Evolutionary conservation across 2,113 vertebrate species (phyloP).

Genomic region (Odontesthes bonariensis): DNA sequence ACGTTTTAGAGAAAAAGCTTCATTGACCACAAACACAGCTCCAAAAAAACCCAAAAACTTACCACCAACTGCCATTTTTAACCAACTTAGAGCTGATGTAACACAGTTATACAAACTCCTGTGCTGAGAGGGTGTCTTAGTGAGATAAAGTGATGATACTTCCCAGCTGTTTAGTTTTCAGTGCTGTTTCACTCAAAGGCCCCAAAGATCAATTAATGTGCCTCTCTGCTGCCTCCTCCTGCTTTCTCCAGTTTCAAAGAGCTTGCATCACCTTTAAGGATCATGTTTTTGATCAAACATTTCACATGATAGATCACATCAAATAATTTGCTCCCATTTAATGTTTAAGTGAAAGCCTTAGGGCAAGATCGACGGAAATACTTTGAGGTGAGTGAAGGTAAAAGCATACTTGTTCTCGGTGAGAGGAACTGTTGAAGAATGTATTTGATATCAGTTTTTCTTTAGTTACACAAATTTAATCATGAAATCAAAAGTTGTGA

Average conservation of each 20-base stretch:
- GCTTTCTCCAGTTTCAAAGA: constrained; percentile 16
- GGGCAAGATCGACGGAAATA: constrained; percentile 8
- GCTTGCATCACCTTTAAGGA: neutral
- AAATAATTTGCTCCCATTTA: constrained; percentile 32
- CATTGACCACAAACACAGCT: neutral
- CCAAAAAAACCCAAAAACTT: neutral
- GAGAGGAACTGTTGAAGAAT: neutral
- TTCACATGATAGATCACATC: constrained; percentile 27
- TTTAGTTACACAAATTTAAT: neutral
- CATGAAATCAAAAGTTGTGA: neutral
- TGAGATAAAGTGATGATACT: neutral
- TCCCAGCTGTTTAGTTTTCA: neutral
- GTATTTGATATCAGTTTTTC: neutral
- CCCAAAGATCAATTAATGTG: constrained; percentile 5
- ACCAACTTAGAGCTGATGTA: no score
- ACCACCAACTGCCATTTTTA: neutral
- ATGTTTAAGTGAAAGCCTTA: constrained; percentile 36
- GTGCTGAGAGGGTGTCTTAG: no score
- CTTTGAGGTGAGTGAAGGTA: neutral
- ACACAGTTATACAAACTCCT: no score
- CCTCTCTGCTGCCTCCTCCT: neutral
- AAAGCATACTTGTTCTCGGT: neutral
- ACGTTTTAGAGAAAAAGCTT: neutral
- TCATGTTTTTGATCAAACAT: constrained; percentile 33
- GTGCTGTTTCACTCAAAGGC: neutral